Percentiles rank a stretch among this genome's conserved stretches.
Evolutionary conservation across 1,140 invertebrate species (phyloP).

Genomic region (Chymomyza costata): DNA sequence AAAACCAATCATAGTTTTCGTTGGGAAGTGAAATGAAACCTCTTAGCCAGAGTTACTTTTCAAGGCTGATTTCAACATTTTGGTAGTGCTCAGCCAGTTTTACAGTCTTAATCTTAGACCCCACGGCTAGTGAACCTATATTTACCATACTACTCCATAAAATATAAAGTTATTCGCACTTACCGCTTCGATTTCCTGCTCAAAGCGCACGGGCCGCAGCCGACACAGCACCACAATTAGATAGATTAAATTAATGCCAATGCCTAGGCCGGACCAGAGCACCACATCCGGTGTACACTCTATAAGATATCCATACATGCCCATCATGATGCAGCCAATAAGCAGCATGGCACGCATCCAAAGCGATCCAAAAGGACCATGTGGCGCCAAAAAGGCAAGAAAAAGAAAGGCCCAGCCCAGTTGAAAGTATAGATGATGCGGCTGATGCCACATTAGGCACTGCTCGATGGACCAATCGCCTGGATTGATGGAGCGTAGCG

Average conservation of each 20-base stretch:
- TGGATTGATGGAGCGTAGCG: conserved; percentile 65
- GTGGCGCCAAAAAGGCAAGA: conserved; percentile 86
- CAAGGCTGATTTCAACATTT: no score
- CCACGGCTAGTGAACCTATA: no score
- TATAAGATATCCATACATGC: conserved; percentile 88
- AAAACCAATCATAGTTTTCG: no score
- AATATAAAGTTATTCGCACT: conserved; percentile 38
- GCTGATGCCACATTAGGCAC: conserved; percentile 78
- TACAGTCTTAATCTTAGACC: no score
- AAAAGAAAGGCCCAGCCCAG: conserved; percentile 89
- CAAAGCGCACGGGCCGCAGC: conserved; percentile 88
- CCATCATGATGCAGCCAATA: conserved; percentile 85
- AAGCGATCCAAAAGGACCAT: conserved; percentile 85
- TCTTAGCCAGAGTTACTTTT: not conserved
- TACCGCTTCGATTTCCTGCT: conserved; percentile 90
- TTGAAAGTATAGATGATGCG: conserved; percentile 88
- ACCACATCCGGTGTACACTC: conserved; percentile 90
- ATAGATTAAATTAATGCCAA: conserved; percentile 89
- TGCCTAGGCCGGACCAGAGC: conserved; percentile 89
- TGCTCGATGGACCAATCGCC: conserved; percentile 76
- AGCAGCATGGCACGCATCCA: conserved; percentile 86
- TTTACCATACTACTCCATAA: no score
- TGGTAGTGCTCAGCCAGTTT: no score
- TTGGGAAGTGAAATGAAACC: not conserved
- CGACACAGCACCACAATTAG: conserved; percentile 87